Evolutionary conservation across 2,888 invertebrate species (phyloP), one percentile per base, ranked within the genome.

Genomic region (Pseudococcus jackbeardsleyi): DNA sequence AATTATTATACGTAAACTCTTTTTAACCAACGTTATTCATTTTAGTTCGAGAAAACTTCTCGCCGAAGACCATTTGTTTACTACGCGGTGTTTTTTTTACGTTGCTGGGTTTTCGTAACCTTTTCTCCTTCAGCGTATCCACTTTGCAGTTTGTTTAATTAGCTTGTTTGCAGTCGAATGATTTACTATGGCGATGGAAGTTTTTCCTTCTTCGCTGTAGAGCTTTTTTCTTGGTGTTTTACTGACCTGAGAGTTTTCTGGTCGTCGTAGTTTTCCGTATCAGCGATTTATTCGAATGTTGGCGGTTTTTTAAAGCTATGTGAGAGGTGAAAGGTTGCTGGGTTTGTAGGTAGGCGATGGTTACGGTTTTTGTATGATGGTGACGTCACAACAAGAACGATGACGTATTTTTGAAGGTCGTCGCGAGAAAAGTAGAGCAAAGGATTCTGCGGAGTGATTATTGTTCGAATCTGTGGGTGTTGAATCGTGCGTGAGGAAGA

Each of bases 1-100:
- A 72, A 68, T 19, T 68, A 26, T 26, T 68, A 72, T 33, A 33
- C 72, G 33, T 72, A 11, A 68, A 68, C 33, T 72, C 42, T 42
- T 42, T 72, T 33, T 22, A 19, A 22, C 33, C 72, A 72, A 72
- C 72, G 33, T 72, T 39, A 72, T 72, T 72, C 72, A 72, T 72
- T 72, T 72, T 72, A 17, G 72, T 72, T 33, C 19, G 72, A 72
- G 72, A 39, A 72, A 33, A 33, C 33, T 72, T 33, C 33, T 42
- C 6, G 42, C 42, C 15, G 9, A 22, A 22, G 59, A 59, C 59
- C 59, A n/a, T 59, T 59, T 42, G 15, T 50, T 15, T 50, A 50
- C 11, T 50, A 12, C 15, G 19, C 19, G n/a, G 19, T 68, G 72
- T 72, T 17, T 12, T 11, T 33, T 72, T 72, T 12, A 26, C 7